Evolutionary conservation across 2,113 vertebrate species (phyloP).

Genomic region (Acrocephalus arundinaceus): DNA sequence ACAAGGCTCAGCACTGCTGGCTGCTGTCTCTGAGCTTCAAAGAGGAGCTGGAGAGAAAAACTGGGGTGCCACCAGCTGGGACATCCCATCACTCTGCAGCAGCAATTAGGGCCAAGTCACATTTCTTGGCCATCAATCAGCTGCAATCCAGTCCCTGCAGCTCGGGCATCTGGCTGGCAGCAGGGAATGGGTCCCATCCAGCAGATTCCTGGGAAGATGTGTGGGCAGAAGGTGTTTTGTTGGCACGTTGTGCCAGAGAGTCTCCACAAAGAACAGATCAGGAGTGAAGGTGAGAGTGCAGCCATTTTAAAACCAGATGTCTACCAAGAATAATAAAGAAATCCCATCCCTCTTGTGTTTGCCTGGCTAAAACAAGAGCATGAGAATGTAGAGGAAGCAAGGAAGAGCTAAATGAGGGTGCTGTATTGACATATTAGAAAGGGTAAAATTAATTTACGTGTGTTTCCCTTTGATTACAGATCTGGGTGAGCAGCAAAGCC

Average conservation of each 20-base stretch:
- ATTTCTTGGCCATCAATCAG: neutral
- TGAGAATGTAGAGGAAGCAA: neutral
- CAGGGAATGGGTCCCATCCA: neutral
- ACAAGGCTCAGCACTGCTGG: neutral
- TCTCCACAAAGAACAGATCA: neutral
- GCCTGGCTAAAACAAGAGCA: neutral
- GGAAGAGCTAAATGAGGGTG: neutral
- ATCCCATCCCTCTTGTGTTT: accelerated
- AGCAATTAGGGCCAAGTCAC: neutral
- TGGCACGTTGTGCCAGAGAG: neutral
- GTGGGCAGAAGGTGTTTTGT: neutral
- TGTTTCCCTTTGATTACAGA: neutral
- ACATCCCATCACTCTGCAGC: neutral
- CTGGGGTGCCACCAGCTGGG: neutral
- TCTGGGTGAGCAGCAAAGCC: neutral
- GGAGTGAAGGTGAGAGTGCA: neutral
- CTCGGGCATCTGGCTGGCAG: neutral
- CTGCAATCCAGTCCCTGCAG: neutral
- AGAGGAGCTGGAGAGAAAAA: neutral
- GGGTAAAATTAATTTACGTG: neutral
- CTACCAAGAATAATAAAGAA: neutral
- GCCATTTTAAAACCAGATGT: neutral
- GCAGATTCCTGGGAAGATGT: neutral
- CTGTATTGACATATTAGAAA: neutral
- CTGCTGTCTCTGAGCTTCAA: neutral